Conservation (phyloP, 2,888 invertebrate genomes). For the Aethes cnicana region DNA sequence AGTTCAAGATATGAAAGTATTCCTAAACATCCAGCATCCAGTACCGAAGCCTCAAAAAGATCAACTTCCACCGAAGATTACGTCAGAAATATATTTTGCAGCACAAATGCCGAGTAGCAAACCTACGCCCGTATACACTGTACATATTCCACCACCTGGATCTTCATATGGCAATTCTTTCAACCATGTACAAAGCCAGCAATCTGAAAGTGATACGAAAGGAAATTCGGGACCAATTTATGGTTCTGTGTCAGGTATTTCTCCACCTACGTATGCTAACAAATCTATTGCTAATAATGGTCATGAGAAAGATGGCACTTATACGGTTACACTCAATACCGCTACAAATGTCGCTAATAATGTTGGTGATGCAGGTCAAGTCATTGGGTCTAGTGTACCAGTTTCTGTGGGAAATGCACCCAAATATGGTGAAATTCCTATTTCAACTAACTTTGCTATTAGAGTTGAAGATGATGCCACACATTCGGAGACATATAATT, state of each 20-base stretch:
- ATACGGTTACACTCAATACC: constrained; percentile 67
- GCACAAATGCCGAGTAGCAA: constrained; percentile 66
- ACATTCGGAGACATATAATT: constrained; percentile 55
- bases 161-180: constrained; percentile 45
- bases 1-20: constrained; percentile 74
- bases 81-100: constrained; percentile 78
- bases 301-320: constrained; percentile 55
- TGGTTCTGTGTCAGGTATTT: constrained; percentile 46
- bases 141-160: constrained; percentile 61
- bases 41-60: constrained; percentile 54
- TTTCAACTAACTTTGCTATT: constrained; percentile 77
- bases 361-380: constrained; percentile 53
- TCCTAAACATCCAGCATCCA: constrained; percentile 73
- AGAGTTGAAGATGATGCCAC: constrained; percentile 69
- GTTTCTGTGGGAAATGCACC: constrained; percentile 57
- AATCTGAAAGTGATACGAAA: constrained; percentile 34
- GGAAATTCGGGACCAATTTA: constrained; percentile 34
- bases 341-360: constrained; percentile 65
- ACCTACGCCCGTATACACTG: constrained; percentile 66
- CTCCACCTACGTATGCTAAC: constrained; percentile 51
- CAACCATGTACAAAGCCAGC: constrained; percentile 39
- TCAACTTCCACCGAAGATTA: constrained; percentile 69
- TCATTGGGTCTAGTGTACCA: constrained; percentile 65
- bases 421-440: constrained; percentile 62
- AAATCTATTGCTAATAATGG: constrained; percentile 49